Conservation (phyloP, 2,888 invertebrate genomes). For the Chalcis sispes region DNA sequence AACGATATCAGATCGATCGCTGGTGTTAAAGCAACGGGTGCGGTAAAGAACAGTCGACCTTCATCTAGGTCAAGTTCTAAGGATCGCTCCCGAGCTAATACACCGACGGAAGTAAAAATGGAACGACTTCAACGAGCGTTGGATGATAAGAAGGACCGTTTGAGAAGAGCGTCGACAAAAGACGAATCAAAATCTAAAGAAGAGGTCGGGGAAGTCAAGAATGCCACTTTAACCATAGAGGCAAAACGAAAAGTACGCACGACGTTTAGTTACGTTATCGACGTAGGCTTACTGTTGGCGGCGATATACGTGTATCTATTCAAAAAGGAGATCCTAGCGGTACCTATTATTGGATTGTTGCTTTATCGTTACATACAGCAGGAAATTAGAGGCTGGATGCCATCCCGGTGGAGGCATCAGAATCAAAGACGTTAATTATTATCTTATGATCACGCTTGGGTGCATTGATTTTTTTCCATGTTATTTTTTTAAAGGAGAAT, state of each 20-base stretch:
- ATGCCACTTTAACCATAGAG: conserved; percentile 79
- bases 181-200: conserved; percentile 44
- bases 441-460: conserved; percentile 13
- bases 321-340: conserved; percentile 87
- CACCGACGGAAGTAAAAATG: conserved; percentile 73
- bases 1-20: conserved; percentile 56
- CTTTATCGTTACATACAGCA: conserved; percentile 87
- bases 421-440: conserved; percentile 47
- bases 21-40: not conserved
- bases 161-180: conserved; percentile 56
- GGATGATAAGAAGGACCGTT: conserved; percentile 62
- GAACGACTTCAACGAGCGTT: conserved; percentile 69
- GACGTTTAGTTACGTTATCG: conserved; percentile 84
- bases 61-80: conserved; percentile 69
- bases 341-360: conserved; percentile 86
- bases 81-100: conserved; percentile 65
- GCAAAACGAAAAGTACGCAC: conserved; percentile 84
- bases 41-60: conserved; percentile 56
- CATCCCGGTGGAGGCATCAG: conserved; percentile 62
- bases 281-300: conserved; percentile 84
- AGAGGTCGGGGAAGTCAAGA: conserved; percentile 49
- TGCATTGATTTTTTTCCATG: conserved; percentile 58
- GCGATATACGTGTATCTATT: conserved; percentile 90
- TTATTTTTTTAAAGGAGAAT: conserved; percentile 57
- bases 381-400: conserved; percentile 76